Base-by-base conservation (phyloP, 2,113 vertebrate species). In the Silurus meridionalis region DNA sequence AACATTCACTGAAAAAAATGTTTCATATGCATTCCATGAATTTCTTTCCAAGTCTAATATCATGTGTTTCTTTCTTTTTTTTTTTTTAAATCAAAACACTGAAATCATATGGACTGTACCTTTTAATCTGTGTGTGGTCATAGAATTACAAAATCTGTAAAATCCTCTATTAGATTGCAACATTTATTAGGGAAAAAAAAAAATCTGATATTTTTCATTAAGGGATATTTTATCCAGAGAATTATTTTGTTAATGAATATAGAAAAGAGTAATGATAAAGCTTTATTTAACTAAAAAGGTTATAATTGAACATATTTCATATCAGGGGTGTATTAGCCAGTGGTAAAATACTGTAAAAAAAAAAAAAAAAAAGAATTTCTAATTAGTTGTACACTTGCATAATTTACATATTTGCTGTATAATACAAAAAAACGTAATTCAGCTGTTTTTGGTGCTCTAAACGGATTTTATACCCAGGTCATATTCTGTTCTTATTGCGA, bases 201-300 rank as follows among this genome's bases (percentile, higher is more conserved):
- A 89, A 52, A 87, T 28, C 84, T 77, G 84, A 83, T 90, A 91
- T 90, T 90, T 92, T 91, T 91, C 91, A 90, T 89, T 86, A 91
- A 74, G 84, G 89, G 86, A 91, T 91, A 91, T 91, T 92, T 91
- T 92, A 91, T 91, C 90, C 87, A 92, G 89, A 91, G 90, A 91
- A 86, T 90, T 92, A 91, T 92, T 91, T 92, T 92, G 87, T 89
- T 92, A 89, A 91, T 80, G 74, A 88, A 91, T 90, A 86, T 91
- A 90, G 87, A 85, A 91, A 86, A 85, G 74, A 91, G 83, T 85
- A 84, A 89, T n/a, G 28, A 89, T 89, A 89, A 90, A 91, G 86
- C 90, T 89, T 89, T 91, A 92, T 92, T 91, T 91, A 90, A 90
- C 84, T 89, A 87, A 87, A 87, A 84, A 81, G 83, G 72, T 75